Evolutionary conservation across 1,140 invertebrate genomes (phyloP).

Genomic region (Hyphantria cunea): DNA sequence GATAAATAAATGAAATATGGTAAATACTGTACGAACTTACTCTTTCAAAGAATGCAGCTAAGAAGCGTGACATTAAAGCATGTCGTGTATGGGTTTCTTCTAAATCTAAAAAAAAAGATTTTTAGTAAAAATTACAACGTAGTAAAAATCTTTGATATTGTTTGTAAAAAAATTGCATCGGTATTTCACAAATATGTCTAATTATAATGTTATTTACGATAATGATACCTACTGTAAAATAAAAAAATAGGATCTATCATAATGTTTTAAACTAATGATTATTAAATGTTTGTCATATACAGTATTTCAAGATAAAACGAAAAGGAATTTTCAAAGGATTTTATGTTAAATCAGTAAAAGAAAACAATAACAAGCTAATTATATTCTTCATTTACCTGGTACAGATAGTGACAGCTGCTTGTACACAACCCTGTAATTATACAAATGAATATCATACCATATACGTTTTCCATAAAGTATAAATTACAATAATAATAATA

Average conservation of each 20-base stretch:
- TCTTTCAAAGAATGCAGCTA: constrained; percentile 72
- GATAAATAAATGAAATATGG: neutral
- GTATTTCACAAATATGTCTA: too few species aligned
- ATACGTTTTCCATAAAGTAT: too few species aligned
- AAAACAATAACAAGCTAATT: too few species aligned
- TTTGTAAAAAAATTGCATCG: neutral
- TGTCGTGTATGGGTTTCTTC: constrained; percentile 42
- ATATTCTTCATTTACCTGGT: constrained; percentile 33
- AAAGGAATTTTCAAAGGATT: too few species aligned
- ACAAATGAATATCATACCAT: constrained; percentile 3
- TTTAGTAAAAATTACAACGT: neutral
- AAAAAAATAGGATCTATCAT: neutral
- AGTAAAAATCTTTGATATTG: neutral
- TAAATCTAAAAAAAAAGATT: constrained; percentile 30
- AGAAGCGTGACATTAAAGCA: constrained; percentile 54
- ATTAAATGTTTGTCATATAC: too few species aligned
- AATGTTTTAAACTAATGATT: too few species aligned
- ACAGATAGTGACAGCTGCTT: constrained; percentile 49
- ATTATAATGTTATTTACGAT: too few species aligned
- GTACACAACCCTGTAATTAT: constrained; percentile 55
- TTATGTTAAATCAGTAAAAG: too few species aligned
- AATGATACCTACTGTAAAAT: too few species aligned
- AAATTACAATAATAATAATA: too few species aligned
- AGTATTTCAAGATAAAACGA: too few species aligned
- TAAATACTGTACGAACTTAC: constrained; percentile 38